Percentiles rank a stretch among this genome's conserved stretches.
phyloP scores from a whole-genome alignment of 2,888 invertebrate species.

The Pollenia angustigena region DNA sequence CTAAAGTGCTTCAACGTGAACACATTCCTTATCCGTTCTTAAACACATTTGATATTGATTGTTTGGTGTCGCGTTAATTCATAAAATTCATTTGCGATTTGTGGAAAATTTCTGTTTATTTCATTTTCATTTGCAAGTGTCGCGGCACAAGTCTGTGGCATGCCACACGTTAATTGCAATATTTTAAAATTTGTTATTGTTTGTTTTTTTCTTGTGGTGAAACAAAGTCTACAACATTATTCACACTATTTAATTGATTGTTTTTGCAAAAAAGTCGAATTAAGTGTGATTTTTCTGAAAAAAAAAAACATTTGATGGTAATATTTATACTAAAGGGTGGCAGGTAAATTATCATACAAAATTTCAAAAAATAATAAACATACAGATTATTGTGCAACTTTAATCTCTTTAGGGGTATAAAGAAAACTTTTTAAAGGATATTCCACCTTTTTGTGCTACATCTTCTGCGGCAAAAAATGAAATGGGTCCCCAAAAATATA shows the following conservation, averaged over 20 bases:
- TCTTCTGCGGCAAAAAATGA: too few relatives aligned
- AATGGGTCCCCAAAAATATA: too few relatives aligned
- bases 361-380: neutral
- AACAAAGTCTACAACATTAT: conserved; percentile 55
- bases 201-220: conserved; percentile 18
- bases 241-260: conserved; percentile 59
- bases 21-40: conserved; percentile 11
- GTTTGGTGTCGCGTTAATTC: conserved; percentile 23
- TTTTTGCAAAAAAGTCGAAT: conserved; percentile 41
- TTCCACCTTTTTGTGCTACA: too few relatives aligned
- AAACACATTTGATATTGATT: neutral
- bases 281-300: conserved; percentile 43
- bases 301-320: neutral
- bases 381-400: neutral
- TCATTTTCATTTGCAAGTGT: conserved; percentile 26
- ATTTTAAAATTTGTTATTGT: neutral
- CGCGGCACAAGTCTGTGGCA: neutral
- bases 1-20: conserved; percentile 21
- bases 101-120: conserved; percentile 9
- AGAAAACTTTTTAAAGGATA: too few relatives aligned
- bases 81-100: conserved; percentile 26
- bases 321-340: conserved; percentile 18
- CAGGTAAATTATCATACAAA: neutral
- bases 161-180: conserved; percentile 30
- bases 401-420: too few relatives aligned